A percentile compares a stretch with the other conserved stretches of the same genome.
phyloP scores from a whole-genome alignment of 2,113 vertebrate species.

The Odontophorus gujanensis region DNA sequence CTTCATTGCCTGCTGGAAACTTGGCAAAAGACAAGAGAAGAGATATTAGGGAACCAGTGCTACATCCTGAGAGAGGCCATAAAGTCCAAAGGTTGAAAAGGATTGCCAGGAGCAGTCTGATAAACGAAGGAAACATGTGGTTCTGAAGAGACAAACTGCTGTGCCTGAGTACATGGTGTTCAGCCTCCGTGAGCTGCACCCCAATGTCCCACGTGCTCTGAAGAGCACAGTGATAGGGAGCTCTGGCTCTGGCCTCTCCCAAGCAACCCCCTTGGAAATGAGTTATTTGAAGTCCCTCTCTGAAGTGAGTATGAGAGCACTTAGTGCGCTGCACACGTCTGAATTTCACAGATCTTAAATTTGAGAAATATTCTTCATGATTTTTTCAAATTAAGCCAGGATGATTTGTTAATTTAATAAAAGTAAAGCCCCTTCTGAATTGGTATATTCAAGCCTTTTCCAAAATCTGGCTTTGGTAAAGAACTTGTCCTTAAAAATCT shows the following conservation, averaged over 20 bases:
- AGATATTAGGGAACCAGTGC: conserved; percentile 55
- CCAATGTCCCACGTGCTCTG: neutral
- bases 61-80: conserved; percentile 62
- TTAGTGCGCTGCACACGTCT: neutral
- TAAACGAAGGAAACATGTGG: conserved; percentile 49
- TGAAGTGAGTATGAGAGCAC: neutral
- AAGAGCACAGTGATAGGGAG: neutral
- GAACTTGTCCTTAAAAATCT: conserved; percentile 47
- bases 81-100: conserved; percentile 66
- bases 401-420: conserved; percentile 45
- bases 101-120: conserved; percentile 63
- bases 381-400: conserved; percentile 1
- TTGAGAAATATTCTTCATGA: neutral
- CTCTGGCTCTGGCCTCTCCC: neutral
- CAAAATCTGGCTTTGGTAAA: conserved; percentile 12
- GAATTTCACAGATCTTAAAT: conserved; percentile 26
- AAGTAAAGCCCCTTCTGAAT: neutral
- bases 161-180: neutral
- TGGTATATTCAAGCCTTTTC: conserved; percentile 40
- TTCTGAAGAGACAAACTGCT: conserved; percentile 38
- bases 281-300: neutral
- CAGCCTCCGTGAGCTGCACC: neutral
- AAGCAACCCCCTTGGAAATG: neutral
- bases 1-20: conserved; percentile 54
- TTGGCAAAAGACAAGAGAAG: conserved; percentile 61